A percentile compares a stretch with the other conserved stretches of the same genome.
Conservation (phyloP, 2,797 vertebrate species). For the Buceros bicornis region DNA sequence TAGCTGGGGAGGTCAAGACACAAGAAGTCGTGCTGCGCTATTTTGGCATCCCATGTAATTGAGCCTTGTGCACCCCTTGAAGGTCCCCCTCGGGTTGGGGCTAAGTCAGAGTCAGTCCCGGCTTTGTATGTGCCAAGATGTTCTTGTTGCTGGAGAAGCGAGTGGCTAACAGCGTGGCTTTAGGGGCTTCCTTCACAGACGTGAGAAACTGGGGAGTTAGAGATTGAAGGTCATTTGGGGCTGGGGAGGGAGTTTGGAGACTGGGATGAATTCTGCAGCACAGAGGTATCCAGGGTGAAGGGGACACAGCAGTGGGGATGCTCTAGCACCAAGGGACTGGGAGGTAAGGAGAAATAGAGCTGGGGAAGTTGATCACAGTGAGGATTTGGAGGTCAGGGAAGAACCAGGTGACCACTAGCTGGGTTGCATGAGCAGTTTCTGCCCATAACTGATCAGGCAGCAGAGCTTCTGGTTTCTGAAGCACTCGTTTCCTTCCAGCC, state of each 20-base stretch:
- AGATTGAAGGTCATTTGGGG: background rate
- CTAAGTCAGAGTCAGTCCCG: background rate
- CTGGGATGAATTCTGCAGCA: background rate
- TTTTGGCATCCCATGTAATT: slow-evolving; percentile 71
- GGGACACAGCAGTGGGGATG: fast-evolving
- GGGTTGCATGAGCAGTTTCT: background rate
- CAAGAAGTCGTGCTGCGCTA: slow-evolving; percentile 77
- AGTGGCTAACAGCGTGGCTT: background rate
- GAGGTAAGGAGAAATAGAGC: background rate
- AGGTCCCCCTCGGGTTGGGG: fast-evolving
- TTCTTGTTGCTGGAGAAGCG: background rate
- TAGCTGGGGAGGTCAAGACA: slow-evolving; percentile 78
- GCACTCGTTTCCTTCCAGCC: slow-evolving; percentile 59
- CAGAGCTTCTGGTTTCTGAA: background rate
- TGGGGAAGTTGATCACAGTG: fast-evolving
- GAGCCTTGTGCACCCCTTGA: background rate
- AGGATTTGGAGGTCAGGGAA: background rate
- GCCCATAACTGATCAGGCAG: background rate
- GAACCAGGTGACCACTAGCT: background rate
- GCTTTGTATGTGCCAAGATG: background rate
- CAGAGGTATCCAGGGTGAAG: background rate
- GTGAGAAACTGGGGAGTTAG: background rate
- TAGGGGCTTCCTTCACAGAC: background rate
- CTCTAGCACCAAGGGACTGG: background rate
- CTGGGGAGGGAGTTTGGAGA: background rate